These are phyloP conservation scores for Encarsia formosa DNA, from an alignment of 2,888 invertebrate species.

Conservation along the genomic window DNA sequence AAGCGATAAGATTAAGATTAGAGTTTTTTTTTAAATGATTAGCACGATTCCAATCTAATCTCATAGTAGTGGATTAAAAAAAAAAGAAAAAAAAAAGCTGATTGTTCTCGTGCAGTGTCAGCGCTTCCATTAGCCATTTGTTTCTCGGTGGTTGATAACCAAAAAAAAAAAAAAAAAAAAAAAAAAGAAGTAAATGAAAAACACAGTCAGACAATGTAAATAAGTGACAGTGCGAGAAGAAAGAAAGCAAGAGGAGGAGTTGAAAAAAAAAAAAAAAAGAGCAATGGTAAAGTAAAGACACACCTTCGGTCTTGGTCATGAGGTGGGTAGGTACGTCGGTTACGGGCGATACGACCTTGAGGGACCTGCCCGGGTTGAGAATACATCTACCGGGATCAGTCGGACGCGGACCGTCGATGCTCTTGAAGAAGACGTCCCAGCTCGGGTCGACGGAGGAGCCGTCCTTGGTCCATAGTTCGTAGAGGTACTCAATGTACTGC, in stretches of 20 bases:
- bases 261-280: not conserved
- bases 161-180: not conserved
- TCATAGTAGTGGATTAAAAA: no score
- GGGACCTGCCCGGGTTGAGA: not conserved
- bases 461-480: constrained; percentile 38
- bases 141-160: no score
- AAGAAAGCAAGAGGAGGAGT: not conserved
- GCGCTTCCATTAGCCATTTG: no score
- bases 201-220: not conserved
- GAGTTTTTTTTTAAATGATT: no score
- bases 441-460: constrained; percentile 36
- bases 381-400: not conserved
- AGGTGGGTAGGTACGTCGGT: constrained; percentile 1
- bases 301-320: not conserved
- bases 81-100: no score
- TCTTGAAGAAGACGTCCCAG: constrained; percentile 39
- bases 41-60: no score
- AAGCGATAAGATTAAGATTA: no score
- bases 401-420: not conserved
- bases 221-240: not conserved
- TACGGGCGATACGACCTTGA: not conserved
- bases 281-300: not conserved
- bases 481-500: constrained; percentile 43
- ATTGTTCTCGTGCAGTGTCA: no score
- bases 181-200: not conserved